Evolutionary conservation across 1,140 invertebrate genomes (phyloP).

Genomic region (Drosophila repletoides): DNA sequence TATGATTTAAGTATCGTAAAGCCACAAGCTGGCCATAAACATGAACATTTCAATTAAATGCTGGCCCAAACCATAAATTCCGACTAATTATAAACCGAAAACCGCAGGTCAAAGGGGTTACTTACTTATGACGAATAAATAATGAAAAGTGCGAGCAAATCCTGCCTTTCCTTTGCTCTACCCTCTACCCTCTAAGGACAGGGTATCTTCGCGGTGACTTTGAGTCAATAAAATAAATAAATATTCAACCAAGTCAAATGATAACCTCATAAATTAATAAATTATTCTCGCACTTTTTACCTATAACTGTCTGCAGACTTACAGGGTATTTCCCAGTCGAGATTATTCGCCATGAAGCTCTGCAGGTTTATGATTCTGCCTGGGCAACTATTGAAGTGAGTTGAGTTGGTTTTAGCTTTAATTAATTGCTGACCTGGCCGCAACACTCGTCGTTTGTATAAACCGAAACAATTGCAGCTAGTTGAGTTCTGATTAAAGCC

Average conservation of each 20-base stretch:
- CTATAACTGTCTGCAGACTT: no score
- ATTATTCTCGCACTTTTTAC: no score
- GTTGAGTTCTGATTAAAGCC: slow-evolving; percentile 24
- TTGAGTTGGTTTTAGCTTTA: slow-evolving; percentile 31
- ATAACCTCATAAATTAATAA: no score
- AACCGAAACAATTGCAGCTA: slow-evolving; percentile 32
- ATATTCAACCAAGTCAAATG: no score
- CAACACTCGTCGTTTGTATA: neutral
- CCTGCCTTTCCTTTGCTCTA: no score
- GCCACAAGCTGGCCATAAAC: slow-evolving; percentile 48
- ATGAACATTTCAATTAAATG: slow-evolving; percentile 38
- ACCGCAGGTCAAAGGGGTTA: slow-evolving; percentile 2
- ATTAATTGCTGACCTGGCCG: slow-evolving; percentile 45
- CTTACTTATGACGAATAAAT: neutral
- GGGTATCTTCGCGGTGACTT: no score
- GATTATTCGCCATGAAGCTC: neutral
- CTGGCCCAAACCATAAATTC: slow-evolving; percentile 12
- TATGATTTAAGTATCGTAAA: slow-evolving; percentile 64
- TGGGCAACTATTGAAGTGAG: slow-evolving; percentile 1
- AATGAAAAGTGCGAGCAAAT: no score
- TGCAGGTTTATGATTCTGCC: neutral
- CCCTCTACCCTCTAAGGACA: no score
- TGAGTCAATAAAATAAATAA: no score
- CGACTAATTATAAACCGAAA: slow-evolving; percentile 23
- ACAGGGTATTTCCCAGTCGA: neutral